Percentiles rank a stretch among this genome's conserved stretches.
These are phyloP conservation scores for Microcebus griseorufus DNA, from an alignment of 2,113 vertebrate genomes.

Conservation along the genomic window DNA sequence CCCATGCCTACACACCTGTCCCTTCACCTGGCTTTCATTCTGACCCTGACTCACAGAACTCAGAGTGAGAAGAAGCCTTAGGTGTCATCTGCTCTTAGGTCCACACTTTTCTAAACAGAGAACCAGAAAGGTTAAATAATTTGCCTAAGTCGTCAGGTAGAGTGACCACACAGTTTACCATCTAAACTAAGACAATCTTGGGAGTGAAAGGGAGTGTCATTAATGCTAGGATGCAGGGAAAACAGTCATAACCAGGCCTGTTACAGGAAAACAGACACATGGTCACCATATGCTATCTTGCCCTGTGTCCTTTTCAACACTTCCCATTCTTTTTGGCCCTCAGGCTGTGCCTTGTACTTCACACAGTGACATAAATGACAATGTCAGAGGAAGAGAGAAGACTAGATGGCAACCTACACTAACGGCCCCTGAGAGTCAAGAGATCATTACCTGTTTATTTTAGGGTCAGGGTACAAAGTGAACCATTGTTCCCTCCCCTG, in stretches of 20 bases:
- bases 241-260: neutral
- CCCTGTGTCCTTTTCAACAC: neutral
- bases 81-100: neutral
- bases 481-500: neutral
- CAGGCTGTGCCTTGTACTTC: neutral
- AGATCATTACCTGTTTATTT: neutral
- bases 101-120: neutral
- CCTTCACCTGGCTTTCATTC: neutral
- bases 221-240: neutral
- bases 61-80: neutral
- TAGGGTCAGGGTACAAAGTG: neutral
- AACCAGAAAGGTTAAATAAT: neutral
- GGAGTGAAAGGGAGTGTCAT: neutral
- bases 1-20: too few relatives aligned
- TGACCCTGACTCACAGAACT: neutral
- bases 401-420: neutral
- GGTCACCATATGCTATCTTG: neutral
- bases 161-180: neutral
- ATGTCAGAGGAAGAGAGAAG: neutral
- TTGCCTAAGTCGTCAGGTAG: neutral
- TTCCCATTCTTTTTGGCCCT: neutral
- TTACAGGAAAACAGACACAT: neutral
- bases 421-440: neutral
- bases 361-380: neutral
- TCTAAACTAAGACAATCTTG: neutral